Base-by-base conservation (phyloP, 2,797 vertebrate genomes). In the Prionace glauca region DNA sequence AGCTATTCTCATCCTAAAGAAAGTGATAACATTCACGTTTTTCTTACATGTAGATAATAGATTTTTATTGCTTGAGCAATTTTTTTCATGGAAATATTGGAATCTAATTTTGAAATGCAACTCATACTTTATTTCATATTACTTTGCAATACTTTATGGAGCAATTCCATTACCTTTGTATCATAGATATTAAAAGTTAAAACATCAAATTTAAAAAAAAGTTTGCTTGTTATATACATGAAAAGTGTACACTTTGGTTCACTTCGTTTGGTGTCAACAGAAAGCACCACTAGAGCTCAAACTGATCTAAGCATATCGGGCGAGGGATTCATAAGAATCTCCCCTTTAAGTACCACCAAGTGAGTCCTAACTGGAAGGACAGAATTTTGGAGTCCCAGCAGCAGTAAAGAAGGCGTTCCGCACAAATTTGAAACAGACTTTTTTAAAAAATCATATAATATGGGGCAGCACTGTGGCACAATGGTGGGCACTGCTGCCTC, bases 51-150 rank as follows among this genome's bases (percentile, higher is more conserved):
- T 22, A 69, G 90, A 4, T 36, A 67, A 93, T 36, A 67, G 65
- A 93, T 65, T 65, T 32, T 91, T 91, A 69, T 69, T 91, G 88
- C 88, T 65, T 41, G 62, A 69, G 90, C 69, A 93, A 93, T 69
- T 77, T 77, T 72, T 92, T 93, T 93, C 62, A 93, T 36, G 90
- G 90, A 36, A 36, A 36, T 93, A 67, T 93, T 69, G 29, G 16
- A 36, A 93, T 67, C 32, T 67, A 32, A 93, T 93, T 93, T 69
- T 93, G 20, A 93, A 69, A 93, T 22, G 65, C 7, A 65, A 93
- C 8, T 67, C 32, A 92, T 29, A 69, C 22, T 91, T 65, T 65
- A 65, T 91, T 91, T 67, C 62, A 67, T n/a, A 36, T 93, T 93
- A 69, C 20, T 93, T 69, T 93, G 24, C 69, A 69, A 93, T 69